These are phyloP conservation scores for Rhagonycha lutea DNA, from an alignment of 2,888 invertebrate genomes.

Conservation along the genomic window DNA sequence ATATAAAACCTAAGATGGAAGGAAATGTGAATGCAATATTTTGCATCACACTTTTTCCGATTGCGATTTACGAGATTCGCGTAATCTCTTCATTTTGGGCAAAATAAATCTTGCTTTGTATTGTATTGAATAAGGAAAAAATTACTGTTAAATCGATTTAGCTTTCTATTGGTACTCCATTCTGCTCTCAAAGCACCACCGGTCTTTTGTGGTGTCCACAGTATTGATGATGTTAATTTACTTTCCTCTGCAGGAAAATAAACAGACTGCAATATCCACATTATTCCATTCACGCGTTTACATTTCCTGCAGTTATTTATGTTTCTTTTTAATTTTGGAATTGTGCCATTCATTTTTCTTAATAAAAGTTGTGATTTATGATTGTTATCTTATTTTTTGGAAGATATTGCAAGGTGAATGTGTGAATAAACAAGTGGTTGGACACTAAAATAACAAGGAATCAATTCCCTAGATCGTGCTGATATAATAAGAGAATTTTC, in stretches of 20 bases:
- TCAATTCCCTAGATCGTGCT: constrained; percentile 5
- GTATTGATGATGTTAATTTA: background rate
- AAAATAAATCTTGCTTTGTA: background rate
- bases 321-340: background rate
- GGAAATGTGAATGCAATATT: background rate
- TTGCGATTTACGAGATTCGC: background rate
- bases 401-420: background rate
- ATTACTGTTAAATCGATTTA: background rate
- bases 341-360: background rate
- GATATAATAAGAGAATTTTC: constrained; percentile 7
- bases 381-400: background rate
- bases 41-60: background rate
- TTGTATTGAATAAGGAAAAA: background rate
- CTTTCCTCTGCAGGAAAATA: background rate
- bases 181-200: background rate
- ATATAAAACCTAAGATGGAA: background rate
- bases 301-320: background rate
- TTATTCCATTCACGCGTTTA: background rate
- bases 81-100: background rate
- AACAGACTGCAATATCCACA: background rate
- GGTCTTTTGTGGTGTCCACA: background rate
- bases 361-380: background rate
- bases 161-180: background rate
- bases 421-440: background rate
- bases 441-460: constrained; percentile 14